Percentiles rank a stretch among this genome's conserved stretches.
phyloP scores from a whole-genome alignment of 1,140 invertebrate species.

The Drosophila truncata region DNA sequence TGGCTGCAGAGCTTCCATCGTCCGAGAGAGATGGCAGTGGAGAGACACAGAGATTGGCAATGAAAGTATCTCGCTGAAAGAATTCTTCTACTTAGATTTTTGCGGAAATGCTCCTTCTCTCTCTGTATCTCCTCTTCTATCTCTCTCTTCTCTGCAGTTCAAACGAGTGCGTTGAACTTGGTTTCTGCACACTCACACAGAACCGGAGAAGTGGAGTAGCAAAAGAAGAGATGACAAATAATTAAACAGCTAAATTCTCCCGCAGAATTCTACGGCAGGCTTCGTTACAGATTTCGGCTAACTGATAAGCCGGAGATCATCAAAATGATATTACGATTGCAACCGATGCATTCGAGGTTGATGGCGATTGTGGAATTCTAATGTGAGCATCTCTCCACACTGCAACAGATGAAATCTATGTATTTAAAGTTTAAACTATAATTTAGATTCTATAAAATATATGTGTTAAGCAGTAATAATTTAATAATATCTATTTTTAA shows the following conservation, averaged over 20 bases:
- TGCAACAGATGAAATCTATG: background rate
- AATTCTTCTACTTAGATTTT: constrained; percentile 82
- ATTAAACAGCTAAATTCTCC: constrained; percentile 48
- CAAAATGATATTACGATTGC: constrained; percentile 71
- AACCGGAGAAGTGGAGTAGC: constrained; percentile 71
- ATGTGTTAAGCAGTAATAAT: too few species aligned
- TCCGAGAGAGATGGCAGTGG: constrained; percentile 22
- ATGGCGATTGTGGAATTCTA: constrained; percentile 36
- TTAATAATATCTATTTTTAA: too few species aligned
- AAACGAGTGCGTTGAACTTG: constrained; percentile 80
- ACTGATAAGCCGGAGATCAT: constrained; percentile 70
- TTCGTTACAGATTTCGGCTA: constrained; percentile 79
- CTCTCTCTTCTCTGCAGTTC: constrained; percentile 67
- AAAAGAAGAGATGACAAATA: constrained; percentile 73
- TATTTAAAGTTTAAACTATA: background rate
- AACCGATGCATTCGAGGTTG: constrained; percentile 26
- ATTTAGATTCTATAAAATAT: too few species aligned
- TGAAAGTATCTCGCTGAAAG: constrained; percentile 77
- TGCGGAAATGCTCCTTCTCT: constrained; percentile 69
- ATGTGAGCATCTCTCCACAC: constrained; percentile 13
- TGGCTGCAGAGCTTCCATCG: constrained; percentile 20
- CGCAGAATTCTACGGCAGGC: constrained; percentile 55
- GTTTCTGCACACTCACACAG: constrained; percentile 37
- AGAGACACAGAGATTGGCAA: constrained; percentile 73
- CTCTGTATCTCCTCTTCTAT: constrained; percentile 5